Evolutionary conservation across 2,888 invertebrate species (phyloP).

Genomic region (Kryphioiulus occultus): DNA sequence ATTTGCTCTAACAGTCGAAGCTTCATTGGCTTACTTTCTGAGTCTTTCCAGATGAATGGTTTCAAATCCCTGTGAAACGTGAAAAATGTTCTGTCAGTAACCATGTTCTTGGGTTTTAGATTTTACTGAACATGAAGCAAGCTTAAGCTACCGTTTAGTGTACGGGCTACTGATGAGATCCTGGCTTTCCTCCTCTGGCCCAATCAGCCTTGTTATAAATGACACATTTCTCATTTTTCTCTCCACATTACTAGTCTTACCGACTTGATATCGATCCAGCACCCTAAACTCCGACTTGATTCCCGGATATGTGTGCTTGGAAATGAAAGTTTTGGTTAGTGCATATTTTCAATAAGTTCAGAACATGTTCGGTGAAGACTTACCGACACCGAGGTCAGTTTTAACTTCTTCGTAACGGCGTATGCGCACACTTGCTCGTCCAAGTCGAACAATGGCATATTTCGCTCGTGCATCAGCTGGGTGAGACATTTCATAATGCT

Average conservation of each 20-base stretch:
- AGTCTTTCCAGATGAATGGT: constrained; percentile 83
- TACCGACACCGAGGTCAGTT: background rate
- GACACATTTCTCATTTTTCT: constrained; percentile 49
- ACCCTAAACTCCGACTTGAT: constrained; percentile 54
- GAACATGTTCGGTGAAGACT: background rate
- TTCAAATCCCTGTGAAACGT: constrained; percentile 70
- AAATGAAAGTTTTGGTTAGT: background rate
- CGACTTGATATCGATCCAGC: constrained; percentile 41
- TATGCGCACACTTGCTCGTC: constrained; percentile 60
- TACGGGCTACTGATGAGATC: constrained; percentile 63
- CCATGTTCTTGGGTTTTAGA: background rate
- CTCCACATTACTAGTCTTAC: constrained; percentile 48
- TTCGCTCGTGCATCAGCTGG: constrained; percentile 67
- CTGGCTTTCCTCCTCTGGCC: constrained; percentile 61
- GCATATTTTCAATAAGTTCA: too few species aligned
- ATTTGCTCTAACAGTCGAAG: constrained; percentile 73
- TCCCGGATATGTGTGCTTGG: background rate
- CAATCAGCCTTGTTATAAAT: constrained; percentile 61
- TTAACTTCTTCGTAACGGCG: background rate
- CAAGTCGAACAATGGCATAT: constrained; percentile 69
- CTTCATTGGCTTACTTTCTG: constrained; percentile 73
- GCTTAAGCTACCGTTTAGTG: constrained; percentile 61
- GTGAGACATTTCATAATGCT: background rate
- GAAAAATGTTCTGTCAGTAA: background rate
- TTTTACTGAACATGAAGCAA: background rate